Percentiles rank a stretch among this genome's conserved stretches.
Conservation (phyloP, 2,888 invertebrate genomes). For the Lomographa bimaculata region DNA sequence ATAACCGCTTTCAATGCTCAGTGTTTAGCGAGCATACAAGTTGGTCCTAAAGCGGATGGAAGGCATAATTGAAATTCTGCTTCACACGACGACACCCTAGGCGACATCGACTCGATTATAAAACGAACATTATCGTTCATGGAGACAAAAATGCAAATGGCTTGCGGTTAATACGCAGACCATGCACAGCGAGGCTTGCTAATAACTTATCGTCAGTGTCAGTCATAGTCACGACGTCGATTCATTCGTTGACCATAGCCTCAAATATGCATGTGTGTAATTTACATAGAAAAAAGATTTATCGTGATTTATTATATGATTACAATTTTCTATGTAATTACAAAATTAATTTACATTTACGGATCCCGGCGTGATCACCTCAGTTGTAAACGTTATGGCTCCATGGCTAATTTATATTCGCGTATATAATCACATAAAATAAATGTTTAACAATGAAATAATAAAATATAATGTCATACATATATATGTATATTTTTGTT, state of each 20-base stretch:
- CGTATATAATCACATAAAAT: no score
- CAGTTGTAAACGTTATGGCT: not conserved
- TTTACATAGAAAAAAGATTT: conserved; percentile 28
- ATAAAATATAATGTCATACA: no score
- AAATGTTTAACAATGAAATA: no score
- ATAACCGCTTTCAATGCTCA: not conserved
- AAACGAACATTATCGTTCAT: conserved; percentile 45
- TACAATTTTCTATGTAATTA: conserved; percentile 1
- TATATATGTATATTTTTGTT: no score
- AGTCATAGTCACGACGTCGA: conserved; percentile 55
- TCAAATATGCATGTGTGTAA: conserved; percentile 14
- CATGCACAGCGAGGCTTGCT: conserved; percentile 45
- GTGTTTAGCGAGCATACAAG: not conserved
- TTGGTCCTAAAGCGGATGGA: conserved; percentile 28
- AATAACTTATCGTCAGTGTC: conserved; percentile 55
- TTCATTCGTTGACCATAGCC: conserved; percentile 41
- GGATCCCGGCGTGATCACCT: no score
- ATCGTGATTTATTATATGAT: conserved; percentile 9
- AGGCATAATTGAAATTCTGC: conserved; percentile 49
- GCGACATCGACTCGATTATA: conserved; percentile 41
- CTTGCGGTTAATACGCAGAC: conserved; percentile 47
- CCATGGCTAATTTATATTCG: no score
- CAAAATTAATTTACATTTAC: not conserved
- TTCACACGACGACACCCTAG: conserved; percentile 35
- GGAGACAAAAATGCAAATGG: conserved; percentile 62